Evolutionary conservation across 2,113 vertebrate genomes (phyloP).

Genomic region (Gorsachius goisagi): DNA sequence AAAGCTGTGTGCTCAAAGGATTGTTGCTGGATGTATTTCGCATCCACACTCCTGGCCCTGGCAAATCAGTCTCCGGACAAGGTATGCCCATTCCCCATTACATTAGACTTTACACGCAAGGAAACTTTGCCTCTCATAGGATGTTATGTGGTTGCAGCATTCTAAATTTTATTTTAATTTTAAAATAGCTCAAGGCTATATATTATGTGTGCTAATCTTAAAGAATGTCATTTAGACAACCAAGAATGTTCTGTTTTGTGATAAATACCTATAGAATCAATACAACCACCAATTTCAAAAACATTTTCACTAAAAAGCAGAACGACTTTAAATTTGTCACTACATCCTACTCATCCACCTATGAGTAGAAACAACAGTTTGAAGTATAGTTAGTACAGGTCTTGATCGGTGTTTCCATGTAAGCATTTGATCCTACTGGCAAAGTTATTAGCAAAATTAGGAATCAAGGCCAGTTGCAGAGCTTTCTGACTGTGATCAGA

Average conservation of each 20-base stretch:
- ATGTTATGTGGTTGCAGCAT: neutral
- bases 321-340: neutral
- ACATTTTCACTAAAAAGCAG: neutral
- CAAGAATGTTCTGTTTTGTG: neutral
- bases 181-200: neutral
- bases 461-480: neutral
- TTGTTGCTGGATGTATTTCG: slow-evolving; percentile 91
- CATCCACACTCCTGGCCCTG: slow-evolving; percentile 93
- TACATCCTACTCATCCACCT: neutral
- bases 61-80: slow-evolving; percentile 92
- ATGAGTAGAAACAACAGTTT: neutral
- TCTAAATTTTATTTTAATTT: neutral
- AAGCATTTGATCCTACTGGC: neutral
- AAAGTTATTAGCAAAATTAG: neutral
- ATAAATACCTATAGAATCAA: neutral
- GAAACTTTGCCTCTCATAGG: neutral
- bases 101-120: neutral
- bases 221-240: neutral
- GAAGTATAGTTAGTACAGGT: neutral
- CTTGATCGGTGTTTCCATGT: neutral
- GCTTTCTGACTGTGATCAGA: neutral
- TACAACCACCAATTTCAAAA: neutral
- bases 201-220: neutral
- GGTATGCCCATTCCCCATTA: slow-evolving; percentile 51
- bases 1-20: slow-evolving; percentile 84